Conservation (phyloP, 2,113 vertebrate species). For the Urocolius indicus region DNA sequence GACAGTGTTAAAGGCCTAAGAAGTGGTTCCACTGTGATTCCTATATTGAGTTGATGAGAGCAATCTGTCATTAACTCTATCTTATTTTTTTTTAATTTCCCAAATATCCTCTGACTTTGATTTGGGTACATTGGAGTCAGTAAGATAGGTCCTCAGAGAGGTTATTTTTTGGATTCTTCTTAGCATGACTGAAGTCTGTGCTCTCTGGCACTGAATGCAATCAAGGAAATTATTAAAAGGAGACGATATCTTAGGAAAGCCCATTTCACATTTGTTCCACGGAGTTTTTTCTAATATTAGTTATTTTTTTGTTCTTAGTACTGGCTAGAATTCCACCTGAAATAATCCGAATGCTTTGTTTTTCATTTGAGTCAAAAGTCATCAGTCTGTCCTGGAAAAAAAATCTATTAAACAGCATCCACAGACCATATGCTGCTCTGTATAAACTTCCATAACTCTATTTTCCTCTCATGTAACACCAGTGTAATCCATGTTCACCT, state of each 20-base stretch:
- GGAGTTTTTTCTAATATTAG: neutral
- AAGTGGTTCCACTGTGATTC: neutral
- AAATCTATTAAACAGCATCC: neutral
- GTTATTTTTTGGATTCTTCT: neutral
- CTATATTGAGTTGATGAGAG: neutral
- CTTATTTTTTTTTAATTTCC: neutral
- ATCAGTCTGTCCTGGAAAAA: neutral
- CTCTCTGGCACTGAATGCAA: neutral
- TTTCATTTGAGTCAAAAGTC: neutral
- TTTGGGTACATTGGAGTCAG: neutral
- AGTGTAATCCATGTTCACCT: neutral
- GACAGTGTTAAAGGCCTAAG: neutral
- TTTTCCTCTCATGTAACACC: neutral
- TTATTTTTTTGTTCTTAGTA: neutral
- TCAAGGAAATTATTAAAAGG: neutral
- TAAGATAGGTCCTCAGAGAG: neutral
- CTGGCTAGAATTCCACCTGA: neutral
- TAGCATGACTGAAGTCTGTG: neutral
- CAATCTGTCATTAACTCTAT: neutral
- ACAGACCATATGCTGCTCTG: neutral
- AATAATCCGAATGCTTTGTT: neutral
- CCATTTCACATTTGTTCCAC: neutral
- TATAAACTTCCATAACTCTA: neutral
- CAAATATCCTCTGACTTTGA: neutral
- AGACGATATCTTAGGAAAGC: neutral